Evolutionary conservation across 2,888 invertebrate species (phyloP), one percentile per base, ranked within the genome.

Genomic region (Nineta flava): DNA sequence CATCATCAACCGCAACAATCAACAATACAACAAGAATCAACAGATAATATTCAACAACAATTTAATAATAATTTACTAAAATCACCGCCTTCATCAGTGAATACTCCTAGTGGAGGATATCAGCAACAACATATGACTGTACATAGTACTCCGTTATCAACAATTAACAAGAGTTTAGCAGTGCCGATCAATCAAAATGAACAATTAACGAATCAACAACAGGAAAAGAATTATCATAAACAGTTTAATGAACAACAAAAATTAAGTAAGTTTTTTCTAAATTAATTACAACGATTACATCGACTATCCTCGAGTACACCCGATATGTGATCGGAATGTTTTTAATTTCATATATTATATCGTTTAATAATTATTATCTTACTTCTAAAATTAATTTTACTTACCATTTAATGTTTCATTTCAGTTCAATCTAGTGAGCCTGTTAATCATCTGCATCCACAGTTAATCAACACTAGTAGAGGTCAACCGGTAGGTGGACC

Each of bases 81-180:
- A 46, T 45, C 55, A 53, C 32, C 31, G 21, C 32, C 38, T 26
- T 40, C n/a, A 47, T 47, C 48, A 51, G 55, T 32, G 66, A 70
- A 54, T 54, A 64, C 65, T 13, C 72, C 71, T 59, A 65, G 57
- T 54, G 70, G 70, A 49, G 57, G 52, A 19, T 60, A 60, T 31
- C 41, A 51, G 53, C 55, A 55, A 19, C 67, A 70, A 45, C 72
- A 73, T 55, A 65, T 73, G 57, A 73, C 73, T 2, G 74, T 73
- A 40, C 75, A 75, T 57, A 75, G 74, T 58, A 73, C 73, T 55
- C 73, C 74, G 7, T 57, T 74, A 70, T 72, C 74, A 13, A 73
- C 76, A 57, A 73, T 77, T 47, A 79, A 77, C 58, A 79, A 79
- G 62, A 79, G 79, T 61, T 69, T 79, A 54, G 79, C 79, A 16